Percentiles rank a stretch among this genome's conserved stretches.
Conservation (phyloP, 1,140 invertebrate species). For the Lucilia cuprina region DNA sequence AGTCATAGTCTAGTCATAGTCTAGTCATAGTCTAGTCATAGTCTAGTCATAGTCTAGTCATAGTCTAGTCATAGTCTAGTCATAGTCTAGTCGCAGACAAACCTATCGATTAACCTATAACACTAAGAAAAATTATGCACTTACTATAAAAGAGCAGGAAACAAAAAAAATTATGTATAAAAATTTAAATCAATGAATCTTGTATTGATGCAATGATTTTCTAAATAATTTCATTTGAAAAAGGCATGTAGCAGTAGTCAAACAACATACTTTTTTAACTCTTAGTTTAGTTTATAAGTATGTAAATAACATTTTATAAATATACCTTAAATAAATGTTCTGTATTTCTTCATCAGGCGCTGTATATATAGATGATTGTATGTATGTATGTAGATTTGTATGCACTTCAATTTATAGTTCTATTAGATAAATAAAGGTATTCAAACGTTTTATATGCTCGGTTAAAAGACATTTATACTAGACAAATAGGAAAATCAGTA, state of each 20-base stretch:
- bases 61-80: no score
- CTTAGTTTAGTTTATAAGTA: not conserved
- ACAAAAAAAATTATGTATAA: not conserved
- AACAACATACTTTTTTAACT: not conserved
- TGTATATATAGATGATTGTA: no score
- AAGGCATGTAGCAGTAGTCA: not conserved
- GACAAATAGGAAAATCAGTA: not conserved
- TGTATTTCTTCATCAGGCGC: no score
- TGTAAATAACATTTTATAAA: no score
- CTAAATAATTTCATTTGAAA: conserved; percentile 9
- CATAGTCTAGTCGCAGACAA: no score
- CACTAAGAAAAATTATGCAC: no score
- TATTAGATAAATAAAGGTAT: not conserved
- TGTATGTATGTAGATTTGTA: not conserved
- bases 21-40: no score
- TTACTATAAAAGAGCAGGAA: not conserved
- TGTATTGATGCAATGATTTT: not conserved
- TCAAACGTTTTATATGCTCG: not conserved
- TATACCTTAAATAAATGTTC: no score
- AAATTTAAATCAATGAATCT: not conserved
- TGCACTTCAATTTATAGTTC: not conserved
- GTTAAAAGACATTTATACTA: conserved; percentile 7
- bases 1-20: no score
- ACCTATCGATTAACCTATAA: no score
- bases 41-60: no score